These are phyloP conservation scores for Catharus ustulatus DNA, from an alignment of 2,797 vertebrate species.

Conservation along the genomic window DNA sequence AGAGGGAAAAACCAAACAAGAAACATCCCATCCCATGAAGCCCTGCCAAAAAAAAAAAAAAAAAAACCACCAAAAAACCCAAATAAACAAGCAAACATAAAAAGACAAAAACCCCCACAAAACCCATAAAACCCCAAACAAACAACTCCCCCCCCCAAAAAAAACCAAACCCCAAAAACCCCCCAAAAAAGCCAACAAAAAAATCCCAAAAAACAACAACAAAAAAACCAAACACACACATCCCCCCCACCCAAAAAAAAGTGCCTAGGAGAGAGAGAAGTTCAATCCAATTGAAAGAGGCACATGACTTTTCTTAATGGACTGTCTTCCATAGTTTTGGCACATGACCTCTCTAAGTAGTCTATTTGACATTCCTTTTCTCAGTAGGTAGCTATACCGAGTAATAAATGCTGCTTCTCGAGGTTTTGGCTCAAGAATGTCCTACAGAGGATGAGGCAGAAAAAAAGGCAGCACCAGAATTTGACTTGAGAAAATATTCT, in stretches of 20 bases:
- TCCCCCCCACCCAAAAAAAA: fast-evolving
- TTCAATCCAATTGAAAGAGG: not conserved
- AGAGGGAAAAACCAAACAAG: not conserved
- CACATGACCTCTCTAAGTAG: not conserved
- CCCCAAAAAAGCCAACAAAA: not conserved
- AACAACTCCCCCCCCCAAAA: no score
- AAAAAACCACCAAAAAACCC: not conserved
- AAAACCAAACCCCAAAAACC: not conserved
- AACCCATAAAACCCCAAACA: not conserved
- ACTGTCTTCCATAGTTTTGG: not conserved
- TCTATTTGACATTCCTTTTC: not conserved
- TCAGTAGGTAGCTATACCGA: not conserved
- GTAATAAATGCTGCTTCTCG: not conserved
- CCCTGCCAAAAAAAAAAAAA: not conserved
- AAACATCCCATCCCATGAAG: not conserved
- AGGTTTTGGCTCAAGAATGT: not conserved
- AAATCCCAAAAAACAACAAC: not conserved
- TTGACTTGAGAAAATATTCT: not conserved
- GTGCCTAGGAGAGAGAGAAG: not conserved
- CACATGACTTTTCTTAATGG: not conserved
- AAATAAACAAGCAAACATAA: no score
- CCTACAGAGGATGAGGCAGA: not conserved
- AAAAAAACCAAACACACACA: not conserved
- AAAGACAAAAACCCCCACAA: not conserved
- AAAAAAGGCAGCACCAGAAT: not conserved